Base-by-base conservation (phyloP, 2,888 invertebrate genomes). In the Ornithoptera priamus region DNA sequence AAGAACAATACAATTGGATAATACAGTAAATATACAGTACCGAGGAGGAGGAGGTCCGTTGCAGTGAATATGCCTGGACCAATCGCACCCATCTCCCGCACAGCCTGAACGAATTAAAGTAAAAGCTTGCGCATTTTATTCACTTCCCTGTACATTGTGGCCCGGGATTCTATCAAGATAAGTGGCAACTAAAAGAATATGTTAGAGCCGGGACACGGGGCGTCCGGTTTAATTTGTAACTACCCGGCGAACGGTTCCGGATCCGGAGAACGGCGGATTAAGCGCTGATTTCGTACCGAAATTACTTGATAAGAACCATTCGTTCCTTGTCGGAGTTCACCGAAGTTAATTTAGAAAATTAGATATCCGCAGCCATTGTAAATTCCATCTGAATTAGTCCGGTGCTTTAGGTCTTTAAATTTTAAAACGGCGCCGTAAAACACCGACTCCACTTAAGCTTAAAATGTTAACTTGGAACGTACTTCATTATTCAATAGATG, bases 131-230 rank as follows among this genome's bases (percentile, higher is more conserved):
- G 65, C 69, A 65, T 69, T 69, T 70, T 67, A 70, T 70, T 70
- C 70, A 70, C 70, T 70, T 70, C 42, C 67, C 67, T 24, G 67
- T 70, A 70, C 70, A 70, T 67, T 69, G 65, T 70, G 64, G 63
- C 63, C 66, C 63, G 63, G 67, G 67, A 60, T 58, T 70, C 70
- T 67, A 70, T 70, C 70, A 67, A 70, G 70, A 70, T 70, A 70
- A 70, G 70, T 70, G 67, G 70, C 63, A 67, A 70, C 70, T 70
- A 70, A 70, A 70, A 70, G 70, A 70, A 70, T 70, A 70, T 70
- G 70, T 70, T 67, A 60, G 57, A 67, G 30, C 67, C 50, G 62
- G 66, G 58, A 66, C 66, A 59, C 12, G 24, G 62, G 30, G 64
- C 42, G 70, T 60, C 46, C 60, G 63, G 70, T 67, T 67, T 70